Percentiles rank a stretch among this genome's conserved stretches.
Evolutionary conservation across 2,888 invertebrate species (phyloP).

Genomic region (Acleris literana): DNA sequence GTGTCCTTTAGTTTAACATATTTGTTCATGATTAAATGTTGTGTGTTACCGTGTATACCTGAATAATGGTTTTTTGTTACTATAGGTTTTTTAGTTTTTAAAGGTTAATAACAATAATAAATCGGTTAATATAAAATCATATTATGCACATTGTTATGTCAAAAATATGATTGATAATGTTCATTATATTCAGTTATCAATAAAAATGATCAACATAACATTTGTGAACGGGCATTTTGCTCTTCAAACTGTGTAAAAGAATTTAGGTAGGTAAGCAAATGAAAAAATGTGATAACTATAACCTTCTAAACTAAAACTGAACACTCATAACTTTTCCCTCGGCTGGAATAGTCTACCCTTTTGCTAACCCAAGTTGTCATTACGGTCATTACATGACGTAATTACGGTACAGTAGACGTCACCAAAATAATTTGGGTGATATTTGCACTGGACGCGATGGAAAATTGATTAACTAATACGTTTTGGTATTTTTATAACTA

Average conservation of each 20-base stretch:
- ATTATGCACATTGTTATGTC: too few relatives aligned
- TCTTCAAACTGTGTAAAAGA: too few relatives aligned
- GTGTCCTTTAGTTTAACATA: too few relatives aligned
- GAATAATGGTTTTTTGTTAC: too few relatives aligned
- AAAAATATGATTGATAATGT: too few relatives aligned
- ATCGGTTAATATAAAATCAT: too few relatives aligned
- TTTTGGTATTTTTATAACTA: too few relatives aligned
- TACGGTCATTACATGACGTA: slow-evolving; percentile 28
- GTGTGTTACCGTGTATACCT: not conserved
- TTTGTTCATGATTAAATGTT: too few relatives aligned
- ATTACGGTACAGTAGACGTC: slow-evolving; percentile 31
- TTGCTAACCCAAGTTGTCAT: slow-evolving; percentile 12
- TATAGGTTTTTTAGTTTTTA: too few relatives aligned
- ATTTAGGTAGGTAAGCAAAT: too few relatives aligned
- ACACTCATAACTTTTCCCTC: not conserved
- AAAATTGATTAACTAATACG: slow-evolving; percentile 48
- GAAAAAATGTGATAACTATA: too few relatives aligned
- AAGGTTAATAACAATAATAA: too few relatives aligned
- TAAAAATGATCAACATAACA: not conserved
- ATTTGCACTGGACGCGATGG: slow-evolving; percentile 46
- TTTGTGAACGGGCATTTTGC: not conserved
- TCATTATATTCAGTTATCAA: not conserved
- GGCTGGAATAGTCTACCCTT: slow-evolving; percentile 5
- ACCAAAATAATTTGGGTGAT: slow-evolving; percentile 49
- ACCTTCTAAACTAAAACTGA: not conserved